Conservation (phyloP, 2,888 invertebrate genomes). For the Exocentrus adspersus region DNA sequence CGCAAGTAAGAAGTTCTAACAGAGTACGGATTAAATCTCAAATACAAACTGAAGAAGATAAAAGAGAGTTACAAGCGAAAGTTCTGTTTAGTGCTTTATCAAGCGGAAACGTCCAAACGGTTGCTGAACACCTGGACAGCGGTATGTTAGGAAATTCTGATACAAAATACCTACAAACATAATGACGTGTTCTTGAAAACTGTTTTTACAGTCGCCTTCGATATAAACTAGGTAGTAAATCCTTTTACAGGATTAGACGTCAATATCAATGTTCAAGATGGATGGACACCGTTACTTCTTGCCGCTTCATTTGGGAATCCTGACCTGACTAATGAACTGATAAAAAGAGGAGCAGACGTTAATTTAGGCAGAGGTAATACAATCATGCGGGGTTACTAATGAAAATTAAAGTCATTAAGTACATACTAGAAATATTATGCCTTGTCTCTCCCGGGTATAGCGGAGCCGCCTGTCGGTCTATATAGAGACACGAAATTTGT, state of each 20-base stretch:
- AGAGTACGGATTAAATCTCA: constrained; percentile 14
- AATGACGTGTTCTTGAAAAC: too few species aligned
- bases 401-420: too few species aligned
- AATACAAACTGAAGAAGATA: constrained; percentile 38
- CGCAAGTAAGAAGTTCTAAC: constrained; percentile 30
- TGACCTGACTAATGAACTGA: constrained; percentile 65
- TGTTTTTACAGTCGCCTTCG: too few species aligned
- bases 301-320: constrained; percentile 69
- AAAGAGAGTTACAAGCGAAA: constrained; percentile 33
- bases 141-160: constrained; percentile 39
- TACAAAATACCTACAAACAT: too few species aligned
- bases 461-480: too few species aligned
- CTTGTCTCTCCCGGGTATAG: too few species aligned
- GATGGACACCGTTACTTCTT: constrained; percentile 72
- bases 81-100: constrained; percentile 44
- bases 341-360: constrained; percentile 69
- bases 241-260: constrained; percentile 57
- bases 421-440: too few species aligned
- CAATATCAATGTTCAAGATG: constrained; percentile 65
- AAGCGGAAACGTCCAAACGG: constrained; percentile 35
- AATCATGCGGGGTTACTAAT: too few species aligned
- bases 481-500: too few species aligned
- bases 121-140: constrained; percentile 54
- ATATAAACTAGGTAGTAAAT: too few species aligned
- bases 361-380: constrained; percentile 57